These are phyloP conservation scores for Xenus cinereus DNA, from an alignment of 2,113 vertebrate species.

Conservation along the genomic window DNA sequence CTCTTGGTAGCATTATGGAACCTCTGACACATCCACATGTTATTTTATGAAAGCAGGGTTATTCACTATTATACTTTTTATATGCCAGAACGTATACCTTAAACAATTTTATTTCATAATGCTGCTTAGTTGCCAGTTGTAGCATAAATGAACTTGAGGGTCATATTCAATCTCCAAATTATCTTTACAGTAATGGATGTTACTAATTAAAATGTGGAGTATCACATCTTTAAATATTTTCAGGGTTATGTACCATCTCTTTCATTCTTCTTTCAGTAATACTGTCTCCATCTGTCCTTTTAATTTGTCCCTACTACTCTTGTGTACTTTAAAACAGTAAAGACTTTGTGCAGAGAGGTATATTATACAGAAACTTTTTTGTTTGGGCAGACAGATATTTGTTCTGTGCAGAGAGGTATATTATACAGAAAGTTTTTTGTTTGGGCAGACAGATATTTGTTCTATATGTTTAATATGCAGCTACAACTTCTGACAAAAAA, in stretches of 20 bases:
- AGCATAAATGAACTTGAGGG: background rate
- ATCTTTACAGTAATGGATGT: background rate
- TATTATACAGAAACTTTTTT: background rate
- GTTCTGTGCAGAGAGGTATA: background rate
- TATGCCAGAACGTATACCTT: background rate
- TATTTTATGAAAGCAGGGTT: background rate
- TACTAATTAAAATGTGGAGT: background rate
- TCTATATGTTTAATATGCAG: background rate
- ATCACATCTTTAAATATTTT: background rate
- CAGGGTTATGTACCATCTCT: background rate
- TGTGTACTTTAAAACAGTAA: background rate
- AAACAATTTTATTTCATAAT: background rate
- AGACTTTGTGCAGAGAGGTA: background rate
- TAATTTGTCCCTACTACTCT: too few species aligned
- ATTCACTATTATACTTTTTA: background rate
- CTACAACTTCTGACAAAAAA: background rate
- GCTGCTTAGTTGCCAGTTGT: background rate
- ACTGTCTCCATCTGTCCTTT: background rate
- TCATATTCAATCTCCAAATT: background rate
- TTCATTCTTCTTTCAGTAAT: background rate
- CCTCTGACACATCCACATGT: rapidly evolving
- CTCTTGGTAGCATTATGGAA: background rate
- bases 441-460: background rate
- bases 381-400: background rate
- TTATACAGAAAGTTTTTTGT: background rate